Evolutionary conservation across 2,888 invertebrate species (phyloP).

Genomic region (Cactoblastis cactorum): DNA sequence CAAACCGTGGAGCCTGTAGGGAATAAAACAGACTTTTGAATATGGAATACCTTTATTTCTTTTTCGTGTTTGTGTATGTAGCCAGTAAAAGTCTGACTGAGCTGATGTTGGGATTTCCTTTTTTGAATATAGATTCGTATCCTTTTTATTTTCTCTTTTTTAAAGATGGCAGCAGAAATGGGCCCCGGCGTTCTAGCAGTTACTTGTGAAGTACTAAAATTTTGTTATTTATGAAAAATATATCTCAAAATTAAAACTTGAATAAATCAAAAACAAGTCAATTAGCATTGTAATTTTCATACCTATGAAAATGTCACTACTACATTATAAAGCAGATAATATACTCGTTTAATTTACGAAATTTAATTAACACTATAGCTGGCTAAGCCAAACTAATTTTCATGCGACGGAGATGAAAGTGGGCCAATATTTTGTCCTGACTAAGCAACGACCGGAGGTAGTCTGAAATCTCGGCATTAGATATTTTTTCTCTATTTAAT

Average conservation of each 20-base stretch:
- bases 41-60: too few species aligned
- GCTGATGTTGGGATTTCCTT: too few species aligned
- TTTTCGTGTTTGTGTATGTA: too few species aligned
- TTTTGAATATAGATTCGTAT: too few species aligned
- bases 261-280: neutral
- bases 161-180: too few species aligned
- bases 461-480: neutral
- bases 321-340: neutral
- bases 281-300: neutral
- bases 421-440: conserved; percentile 1
- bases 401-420: neutral
- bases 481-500: too few species aligned
- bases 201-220: too few species aligned
- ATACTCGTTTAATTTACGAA: neutral
- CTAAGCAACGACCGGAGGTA: neutral
- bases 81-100: too few species aligned
- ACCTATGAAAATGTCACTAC: neutral
- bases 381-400: conserved; percentile 8
- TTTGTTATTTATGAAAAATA: too few species aligned
- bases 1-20: conserved; percentile 85
- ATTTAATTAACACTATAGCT: conserved; percentile 7
- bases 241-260: neutral
- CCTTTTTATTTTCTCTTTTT: too few species aligned
- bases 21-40: neutral
- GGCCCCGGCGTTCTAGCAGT: too few species aligned